phyloP scores from a whole-genome alignment of 2,888 invertebrate species.

The Dichetophora obliterata region DNA sequence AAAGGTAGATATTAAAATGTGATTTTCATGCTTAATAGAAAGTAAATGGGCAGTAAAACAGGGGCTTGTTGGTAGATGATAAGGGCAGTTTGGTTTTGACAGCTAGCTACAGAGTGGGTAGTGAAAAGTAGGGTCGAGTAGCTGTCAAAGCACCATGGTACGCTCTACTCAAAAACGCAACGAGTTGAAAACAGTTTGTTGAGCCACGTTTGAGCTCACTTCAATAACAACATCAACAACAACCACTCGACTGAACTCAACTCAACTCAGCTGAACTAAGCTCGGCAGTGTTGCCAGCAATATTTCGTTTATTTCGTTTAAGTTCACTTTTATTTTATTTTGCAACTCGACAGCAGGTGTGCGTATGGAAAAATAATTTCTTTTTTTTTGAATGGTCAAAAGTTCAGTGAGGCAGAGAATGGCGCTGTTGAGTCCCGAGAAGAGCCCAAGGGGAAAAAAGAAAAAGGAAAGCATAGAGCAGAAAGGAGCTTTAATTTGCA shows the following conservation, averaged over 20 bases:
- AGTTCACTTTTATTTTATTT: neutral
- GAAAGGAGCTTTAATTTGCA: conserved; percentile 15
- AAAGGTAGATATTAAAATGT: neutral
- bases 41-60: neutral
- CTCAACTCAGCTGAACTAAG: neutral
- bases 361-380: conserved; percentile 29
- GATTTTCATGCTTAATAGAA: neutral
- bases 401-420: conserved; percentile 7
- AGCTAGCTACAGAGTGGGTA: neutral
- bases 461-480: too few relatives aligned
- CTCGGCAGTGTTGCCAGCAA: neutral
- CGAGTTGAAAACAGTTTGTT: conserved; percentile 22
- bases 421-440: neutral
- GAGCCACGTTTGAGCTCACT: conserved; percentile 12
- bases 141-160: too few relatives aligned
- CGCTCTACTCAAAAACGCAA: too few relatives aligned
- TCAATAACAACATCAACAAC: neutral
- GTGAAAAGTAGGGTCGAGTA: neutral
- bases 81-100: neutral
- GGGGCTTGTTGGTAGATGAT: neutral
- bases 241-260: neutral
- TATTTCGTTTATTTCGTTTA: neutral
- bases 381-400: conserved; percentile 26
- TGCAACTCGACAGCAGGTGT: neutral
- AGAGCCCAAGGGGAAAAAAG: too few relatives aligned